These are phyloP conservation scores for Himalopsyche tibetana DNA, from an alignment of 2,888 invertebrate genomes.

Conservation along the genomic window DNA sequence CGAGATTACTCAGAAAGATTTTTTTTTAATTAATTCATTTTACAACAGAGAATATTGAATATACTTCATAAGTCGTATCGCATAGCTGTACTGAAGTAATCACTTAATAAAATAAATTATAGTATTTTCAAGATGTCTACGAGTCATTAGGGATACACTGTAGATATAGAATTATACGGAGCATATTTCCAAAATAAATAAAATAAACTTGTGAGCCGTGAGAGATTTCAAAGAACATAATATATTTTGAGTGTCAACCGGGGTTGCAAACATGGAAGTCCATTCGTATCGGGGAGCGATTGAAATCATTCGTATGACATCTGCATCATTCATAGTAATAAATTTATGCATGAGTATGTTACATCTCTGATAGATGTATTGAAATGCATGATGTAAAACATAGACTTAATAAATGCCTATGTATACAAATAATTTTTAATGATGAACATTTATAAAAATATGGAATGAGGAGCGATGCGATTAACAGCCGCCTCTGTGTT, in stretches of 20 bases:
- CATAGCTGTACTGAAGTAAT: too few species aligned
- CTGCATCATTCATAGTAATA: constrained; percentile 55
- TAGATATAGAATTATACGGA: too few species aligned
- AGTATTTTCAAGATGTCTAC: too few species aligned
- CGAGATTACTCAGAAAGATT: too few species aligned
- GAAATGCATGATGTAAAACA: constrained; percentile 62
- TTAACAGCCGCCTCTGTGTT: constrained; percentile 79
- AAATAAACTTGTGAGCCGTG: neutral
- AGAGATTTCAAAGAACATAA: neutral
- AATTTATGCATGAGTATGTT: constrained; percentile 64
- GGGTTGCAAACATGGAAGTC: neutral
- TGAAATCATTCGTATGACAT: constrained; percentile 49
- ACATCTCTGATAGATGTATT: constrained; percentile 62
- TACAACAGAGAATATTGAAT: too few species aligned
- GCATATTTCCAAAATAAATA: neutral
- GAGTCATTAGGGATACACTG: too few species aligned
- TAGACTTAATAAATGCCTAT: constrained; percentile 51
- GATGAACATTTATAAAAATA: constrained; percentile 46
- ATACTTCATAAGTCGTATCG: too few species aligned
- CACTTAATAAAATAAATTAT: too few species aligned
- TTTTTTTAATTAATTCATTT: too few species aligned
- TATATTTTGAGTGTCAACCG: neutral
- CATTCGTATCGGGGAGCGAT: neutral
- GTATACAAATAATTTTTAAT: constrained; percentile 49
- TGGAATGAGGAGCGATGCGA: constrained; percentile 51